Percentiles rank a stretch among this genome's conserved stretches.
phyloP scores from a whole-genome alignment of 2,113 vertebrate species.

The Oncorhynchus nerka region DNA sequence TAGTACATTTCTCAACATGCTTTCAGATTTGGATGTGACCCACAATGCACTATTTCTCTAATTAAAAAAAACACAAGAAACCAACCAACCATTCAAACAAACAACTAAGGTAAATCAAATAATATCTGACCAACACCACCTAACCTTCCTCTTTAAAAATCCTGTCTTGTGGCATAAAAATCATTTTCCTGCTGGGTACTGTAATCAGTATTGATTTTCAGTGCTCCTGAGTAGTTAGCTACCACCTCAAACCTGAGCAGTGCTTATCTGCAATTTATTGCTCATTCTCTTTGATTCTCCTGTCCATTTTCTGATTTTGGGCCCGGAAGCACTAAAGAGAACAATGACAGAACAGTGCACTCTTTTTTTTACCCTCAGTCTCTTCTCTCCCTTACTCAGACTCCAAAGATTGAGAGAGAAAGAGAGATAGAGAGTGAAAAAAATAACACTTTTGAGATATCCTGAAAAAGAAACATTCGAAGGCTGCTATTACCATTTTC shows the following conservation, averaged over 20 bases:
- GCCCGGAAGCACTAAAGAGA: slow-evolving; percentile 38
- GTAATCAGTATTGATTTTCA: slow-evolving; percentile 68
- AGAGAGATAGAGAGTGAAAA: neutral
- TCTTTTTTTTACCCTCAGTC: slow-evolving; percentile 49
- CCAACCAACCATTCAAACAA: neutral
- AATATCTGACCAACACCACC: too few species aligned
- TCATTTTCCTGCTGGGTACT: slow-evolving; percentile 51
- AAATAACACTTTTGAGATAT: slow-evolving; percentile 57
- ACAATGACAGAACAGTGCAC: slow-evolving; percentile 45
- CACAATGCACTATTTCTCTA: too few species aligned
- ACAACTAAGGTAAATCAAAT: neutral
- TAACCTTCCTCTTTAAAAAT: slow-evolving; percentile 21
- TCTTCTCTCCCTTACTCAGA: slow-evolving; percentile 53
- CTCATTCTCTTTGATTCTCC: slow-evolving; percentile 60
- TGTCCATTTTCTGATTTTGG: slow-evolving; percentile 55
- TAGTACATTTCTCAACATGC: too few species aligned
- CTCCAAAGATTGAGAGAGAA: too few species aligned
- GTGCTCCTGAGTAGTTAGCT: slow-evolving; percentile 51
- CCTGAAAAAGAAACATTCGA: slow-evolving; percentile 48
- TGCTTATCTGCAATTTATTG: slow-evolving; percentile 71
- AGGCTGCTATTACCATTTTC: slow-evolving; percentile 34
- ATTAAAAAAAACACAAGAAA: too few species aligned
- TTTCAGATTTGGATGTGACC: too few species aligned
- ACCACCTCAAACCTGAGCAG: slow-evolving; percentile 61
- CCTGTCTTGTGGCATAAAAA: slow-evolving; percentile 16